Percentiles rank a stretch among this genome's conserved stretches.
phyloP scores from a whole-genome alignment of 1,140 invertebrate genomes.

The Lepidostoma basale region DNA sequence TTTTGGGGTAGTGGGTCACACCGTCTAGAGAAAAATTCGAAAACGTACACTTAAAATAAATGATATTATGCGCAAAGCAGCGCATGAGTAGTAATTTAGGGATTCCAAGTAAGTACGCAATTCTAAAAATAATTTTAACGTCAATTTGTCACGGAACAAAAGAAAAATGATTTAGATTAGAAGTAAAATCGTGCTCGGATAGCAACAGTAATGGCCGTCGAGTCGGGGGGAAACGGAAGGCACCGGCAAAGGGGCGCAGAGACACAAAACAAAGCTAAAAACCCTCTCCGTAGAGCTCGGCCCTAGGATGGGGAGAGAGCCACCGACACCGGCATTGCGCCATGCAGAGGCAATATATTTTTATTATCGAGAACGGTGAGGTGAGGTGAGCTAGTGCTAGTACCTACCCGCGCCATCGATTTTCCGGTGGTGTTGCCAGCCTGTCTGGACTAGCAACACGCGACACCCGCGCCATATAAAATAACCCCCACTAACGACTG shows the following conservation, averaged over 20 bases:
- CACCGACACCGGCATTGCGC: slow-evolving; percentile 1
- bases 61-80: too few relatives aligned
- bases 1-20: too few relatives aligned
- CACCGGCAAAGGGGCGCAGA: background rate
- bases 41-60: too few relatives aligned
- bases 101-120: too few relatives aligned
- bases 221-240: background rate
- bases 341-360: slow-evolving; percentile 16
- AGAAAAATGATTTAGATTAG: background rate
- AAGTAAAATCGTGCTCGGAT: background rate
- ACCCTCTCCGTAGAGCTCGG: background rate
- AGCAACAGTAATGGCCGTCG: background rate
- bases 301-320: too few relatives aligned
- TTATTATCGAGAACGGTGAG: slow-evolving; percentile 13
- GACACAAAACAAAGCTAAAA: background rate
- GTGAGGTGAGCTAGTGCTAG: background rate
- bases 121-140: background rate
- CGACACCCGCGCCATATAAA: slow-evolving; percentile 64
- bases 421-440: slow-evolving; percentile 29
- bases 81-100: too few relatives aligned
- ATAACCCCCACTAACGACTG: too few relatives aligned
- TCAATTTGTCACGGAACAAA: background rate
- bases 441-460: slow-evolving; percentile 8
- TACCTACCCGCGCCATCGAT: slow-evolving; percentile 20
- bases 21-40: too few relatives aligned